Percentiles rank a stretch among this genome's conserved stretches.
These are phyloP conservation scores for Lutjanus erythropterus DNA, from an alignment of 2,113 vertebrate genomes.

Conservation along the genomic window DNA sequence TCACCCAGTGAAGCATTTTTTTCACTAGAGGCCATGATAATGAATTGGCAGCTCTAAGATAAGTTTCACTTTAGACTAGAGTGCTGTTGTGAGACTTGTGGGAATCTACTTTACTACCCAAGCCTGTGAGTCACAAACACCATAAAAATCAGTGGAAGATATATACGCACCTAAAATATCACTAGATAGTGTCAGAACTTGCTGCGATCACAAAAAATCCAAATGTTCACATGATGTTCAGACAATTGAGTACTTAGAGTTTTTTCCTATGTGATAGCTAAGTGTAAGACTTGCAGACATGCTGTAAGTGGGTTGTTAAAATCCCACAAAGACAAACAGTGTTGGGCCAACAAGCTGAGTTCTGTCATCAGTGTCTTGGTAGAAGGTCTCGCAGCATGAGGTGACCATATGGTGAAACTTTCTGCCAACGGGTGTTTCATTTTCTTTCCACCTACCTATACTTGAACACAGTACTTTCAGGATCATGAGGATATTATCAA, in stretches of 20 bases:
- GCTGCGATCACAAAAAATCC: not conserved
- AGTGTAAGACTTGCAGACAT: not conserved
- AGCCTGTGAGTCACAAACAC: no score
- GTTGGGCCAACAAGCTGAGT: not conserved
- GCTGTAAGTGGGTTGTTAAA: not conserved
- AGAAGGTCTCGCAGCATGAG: constrained; percentile 39
- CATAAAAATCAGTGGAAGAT: not conserved
- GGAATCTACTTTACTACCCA: no score
- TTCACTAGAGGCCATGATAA: no score
- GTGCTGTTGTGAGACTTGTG: no score
- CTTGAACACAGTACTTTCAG: not conserved
- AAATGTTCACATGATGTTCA: no score
- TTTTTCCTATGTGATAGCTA: no score
- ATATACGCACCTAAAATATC: not conserved
- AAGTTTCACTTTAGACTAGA: no score
- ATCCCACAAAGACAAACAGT: not conserved
- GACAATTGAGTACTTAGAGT: accelerated
- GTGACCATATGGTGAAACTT: constrained; percentile 46
- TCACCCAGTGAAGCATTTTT: no score
- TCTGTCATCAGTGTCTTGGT: not conserved
- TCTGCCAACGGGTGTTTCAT: constrained; percentile 23
- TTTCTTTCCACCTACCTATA: constrained; percentile 34
- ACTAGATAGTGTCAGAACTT: not conserved
- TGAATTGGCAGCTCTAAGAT: no score
- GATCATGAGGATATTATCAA: not conserved